Percentiles rank a stretch among this genome's conserved stretches.
Conservation (phyloP, 2,888 invertebrate genomes). For the Drosophila kambysellisi region DNA sequence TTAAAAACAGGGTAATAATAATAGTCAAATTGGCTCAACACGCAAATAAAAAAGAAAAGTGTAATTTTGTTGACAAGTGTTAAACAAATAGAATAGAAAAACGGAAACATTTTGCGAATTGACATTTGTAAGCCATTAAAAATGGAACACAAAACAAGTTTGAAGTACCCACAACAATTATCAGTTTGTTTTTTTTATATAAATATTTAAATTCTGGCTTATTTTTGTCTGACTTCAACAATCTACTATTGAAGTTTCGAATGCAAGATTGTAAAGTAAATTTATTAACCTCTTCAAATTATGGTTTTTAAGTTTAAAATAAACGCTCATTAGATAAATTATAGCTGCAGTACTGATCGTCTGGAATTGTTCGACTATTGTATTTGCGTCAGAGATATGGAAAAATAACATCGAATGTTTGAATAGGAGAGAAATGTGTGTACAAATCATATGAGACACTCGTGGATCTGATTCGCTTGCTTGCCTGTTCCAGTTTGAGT, state of each 20-base stretch:
- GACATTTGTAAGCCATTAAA: neutral
- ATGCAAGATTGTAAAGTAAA: neutral
- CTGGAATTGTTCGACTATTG: neutral
- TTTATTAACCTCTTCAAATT: neutral
- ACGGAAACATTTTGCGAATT: neutral
- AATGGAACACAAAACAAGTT: neutral
- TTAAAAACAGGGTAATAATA: no score
- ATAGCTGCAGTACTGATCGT: neutral
- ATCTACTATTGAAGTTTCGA: neutral
- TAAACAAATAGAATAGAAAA: neutral
- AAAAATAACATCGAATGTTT: slow-evolving; percentile 17
- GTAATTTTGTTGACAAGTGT: neutral
- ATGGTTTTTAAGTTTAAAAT: neutral
- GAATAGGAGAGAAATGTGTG: neutral
- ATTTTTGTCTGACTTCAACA: neutral
- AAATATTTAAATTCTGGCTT: no score
- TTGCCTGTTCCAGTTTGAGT: slow-evolving; percentile 97
- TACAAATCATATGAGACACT: slow-evolving; percentile 37
- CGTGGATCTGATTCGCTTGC: slow-evolving; percentile 64
- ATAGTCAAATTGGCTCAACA: no score
- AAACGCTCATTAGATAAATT: neutral
- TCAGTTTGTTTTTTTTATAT: neutral
- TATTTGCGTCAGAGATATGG: neutral
- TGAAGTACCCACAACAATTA: neutral
- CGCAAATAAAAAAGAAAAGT: neutral